Percentiles rank a stretch among this genome's conserved stretches.
Conservation (phyloP, 2,888 invertebrate species). For the Zeuzera pyrina region DNA sequence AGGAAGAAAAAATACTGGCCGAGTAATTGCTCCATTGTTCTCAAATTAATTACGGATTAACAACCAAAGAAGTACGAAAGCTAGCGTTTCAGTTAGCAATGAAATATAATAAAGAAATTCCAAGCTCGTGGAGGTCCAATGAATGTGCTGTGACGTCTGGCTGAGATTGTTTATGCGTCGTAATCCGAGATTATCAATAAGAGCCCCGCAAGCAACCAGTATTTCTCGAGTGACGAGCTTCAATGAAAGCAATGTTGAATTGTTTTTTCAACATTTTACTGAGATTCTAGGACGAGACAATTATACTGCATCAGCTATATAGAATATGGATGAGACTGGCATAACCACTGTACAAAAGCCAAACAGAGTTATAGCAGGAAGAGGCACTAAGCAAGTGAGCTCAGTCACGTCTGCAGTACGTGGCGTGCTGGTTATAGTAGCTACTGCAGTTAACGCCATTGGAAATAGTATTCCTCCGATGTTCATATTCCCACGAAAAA, state of each 20-base stretch:
- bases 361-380: conserved; percentile 2
- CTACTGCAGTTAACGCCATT: conserved; percentile 9
- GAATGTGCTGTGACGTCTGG: neutral
- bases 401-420: conserved; percentile 12
- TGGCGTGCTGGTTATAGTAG: conserved; percentile 10
- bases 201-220: conserved; percentile 2
- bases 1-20: conserved; percentile 8
- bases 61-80: neutral
- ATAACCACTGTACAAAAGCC: conserved; percentile 1
- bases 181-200: neutral
- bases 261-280: conserved; percentile 1
- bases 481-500: conserved; percentile 10
- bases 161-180: conserved; percentile 1
- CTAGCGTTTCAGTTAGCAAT: conserved; percentile 1
- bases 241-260: conserved; percentile 1
- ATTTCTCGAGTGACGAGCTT: conserved; percentile 1
- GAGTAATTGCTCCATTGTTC: conserved; percentile 10
- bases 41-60: conserved; percentile 4
- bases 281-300: conserved; percentile 1
- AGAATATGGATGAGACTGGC: conserved; percentile 3
- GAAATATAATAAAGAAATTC: neutral
- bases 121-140: neutral
- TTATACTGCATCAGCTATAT: conserved; percentile 3
- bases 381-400: conserved; percentile 8
- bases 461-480: conserved; percentile 3